A percentile compares a stretch with the other conserved stretches of the same genome.
phyloP scores from a whole-genome alignment of 1,140 invertebrate species.

The Magallana ariakensis region DNA sequence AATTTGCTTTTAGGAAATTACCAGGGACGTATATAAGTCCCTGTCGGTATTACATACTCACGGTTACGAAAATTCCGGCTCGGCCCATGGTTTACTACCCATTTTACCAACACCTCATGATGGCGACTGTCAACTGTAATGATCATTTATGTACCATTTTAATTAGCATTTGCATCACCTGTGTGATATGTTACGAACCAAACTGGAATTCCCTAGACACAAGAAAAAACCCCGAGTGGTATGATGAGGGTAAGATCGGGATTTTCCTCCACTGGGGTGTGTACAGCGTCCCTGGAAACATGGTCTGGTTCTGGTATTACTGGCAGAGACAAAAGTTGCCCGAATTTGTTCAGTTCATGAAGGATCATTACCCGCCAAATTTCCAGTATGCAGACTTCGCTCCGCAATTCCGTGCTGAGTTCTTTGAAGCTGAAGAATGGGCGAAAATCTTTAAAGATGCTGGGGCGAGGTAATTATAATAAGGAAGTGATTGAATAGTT shows the following conservation, averaged over 20 bases:
- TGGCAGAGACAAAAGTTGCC: conserved; percentile 65
- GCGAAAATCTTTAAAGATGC: conserved; percentile 64
- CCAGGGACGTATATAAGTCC: too few species aligned
- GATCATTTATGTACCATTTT: neutral
- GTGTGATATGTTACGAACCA: conserved; percentile 56
- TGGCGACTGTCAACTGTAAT: too few species aligned
- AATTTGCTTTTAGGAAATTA: too few species aligned
- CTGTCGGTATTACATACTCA: too few species aligned
- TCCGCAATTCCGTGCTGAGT: conserved; percentile 66
- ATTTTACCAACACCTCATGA: too few species aligned
- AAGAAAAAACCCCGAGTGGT: conserved; percentile 78
- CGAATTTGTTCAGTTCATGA: conserved; percentile 70
- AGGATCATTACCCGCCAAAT: conserved; percentile 70
- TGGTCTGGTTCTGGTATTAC: conserved; percentile 72
- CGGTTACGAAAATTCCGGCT: too few species aligned
- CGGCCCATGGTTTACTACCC: too few species aligned
- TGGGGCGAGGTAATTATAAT: conserved; percentile 66
- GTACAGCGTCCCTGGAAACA: conserved; percentile 73
- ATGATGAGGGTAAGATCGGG: conserved; percentile 78
- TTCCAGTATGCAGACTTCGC: conserved; percentile 75
- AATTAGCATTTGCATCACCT: neutral
- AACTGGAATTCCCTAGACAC: conserved; percentile 79
- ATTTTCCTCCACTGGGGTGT: conserved; percentile 75
- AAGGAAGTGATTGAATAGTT: too few species aligned
- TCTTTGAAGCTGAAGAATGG: conserved; percentile 66